These are phyloP conservation scores for Scolopax bukidnonensis DNA, from an alignment of 2,797 vertebrate genomes.

Conservation along the genomic window DNA sequence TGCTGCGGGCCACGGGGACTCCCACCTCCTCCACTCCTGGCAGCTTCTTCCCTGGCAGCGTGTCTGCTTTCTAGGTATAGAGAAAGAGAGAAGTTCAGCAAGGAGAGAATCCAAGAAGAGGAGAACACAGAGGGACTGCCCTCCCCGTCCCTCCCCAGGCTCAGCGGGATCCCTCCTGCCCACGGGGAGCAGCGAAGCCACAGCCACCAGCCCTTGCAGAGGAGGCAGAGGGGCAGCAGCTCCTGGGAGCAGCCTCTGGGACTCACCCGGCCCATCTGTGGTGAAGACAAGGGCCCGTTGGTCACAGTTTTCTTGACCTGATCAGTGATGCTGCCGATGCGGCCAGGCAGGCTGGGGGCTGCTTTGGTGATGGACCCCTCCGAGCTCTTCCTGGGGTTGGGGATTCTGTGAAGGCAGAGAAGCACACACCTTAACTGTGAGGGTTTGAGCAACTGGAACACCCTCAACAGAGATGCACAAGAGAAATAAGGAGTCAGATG, in stretches of 20 bases:
- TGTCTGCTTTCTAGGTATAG: constrained; percentile 81
- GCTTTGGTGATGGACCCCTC: constrained; percentile 80
- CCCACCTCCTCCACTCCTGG: constrained; percentile 83
- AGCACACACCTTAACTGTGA: rapidly evolving
- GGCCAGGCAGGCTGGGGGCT: constrained; percentile 72
- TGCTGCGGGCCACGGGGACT: constrained; percentile 75
- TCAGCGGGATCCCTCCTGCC: neutral
- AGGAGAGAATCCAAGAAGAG: neutral
- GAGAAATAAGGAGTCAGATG: neutral
- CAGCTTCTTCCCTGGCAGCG: constrained; percentile 78
- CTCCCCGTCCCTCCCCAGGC: neutral
- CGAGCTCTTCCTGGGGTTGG: constrained; percentile 84
- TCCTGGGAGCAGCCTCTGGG: neutral
- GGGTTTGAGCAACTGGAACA: rapidly evolving
- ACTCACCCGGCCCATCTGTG: constrained; percentile 82
- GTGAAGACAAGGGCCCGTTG: constrained; percentile 80
- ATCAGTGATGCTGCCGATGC: constrained; percentile 67
- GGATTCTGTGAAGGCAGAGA: constrained; percentile 77
- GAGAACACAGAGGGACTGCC: neutral
- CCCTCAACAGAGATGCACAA: rapidly evolving
- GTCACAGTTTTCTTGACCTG: constrained; percentile 79
- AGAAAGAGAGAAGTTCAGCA: neutral
- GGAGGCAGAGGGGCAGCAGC: neutral
- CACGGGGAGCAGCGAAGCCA: rapidly evolving
- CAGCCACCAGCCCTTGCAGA: neutral